Percentiles rank a stretch among this genome's conserved stretches.
phyloP scores from a whole-genome alignment of 2,797 vertebrate species.

The Serranus cabrilla region DNA sequence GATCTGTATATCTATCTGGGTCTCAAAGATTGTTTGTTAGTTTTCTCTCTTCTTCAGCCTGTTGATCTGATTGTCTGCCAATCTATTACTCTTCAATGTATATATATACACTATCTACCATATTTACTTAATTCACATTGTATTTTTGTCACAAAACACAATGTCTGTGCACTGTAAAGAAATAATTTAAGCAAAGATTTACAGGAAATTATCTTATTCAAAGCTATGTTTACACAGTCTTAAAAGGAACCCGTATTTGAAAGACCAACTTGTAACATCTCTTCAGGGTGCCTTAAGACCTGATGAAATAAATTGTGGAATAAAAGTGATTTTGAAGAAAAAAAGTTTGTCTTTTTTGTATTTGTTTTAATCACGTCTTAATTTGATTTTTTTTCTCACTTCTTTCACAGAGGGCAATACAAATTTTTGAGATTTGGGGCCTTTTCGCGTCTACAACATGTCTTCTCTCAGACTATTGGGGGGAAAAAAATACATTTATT shows the following conservation, averaged over 20 bases:
- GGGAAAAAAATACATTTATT: too few relatives aligned
- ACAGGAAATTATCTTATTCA: conserved; percentile 86
- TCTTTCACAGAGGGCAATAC: too few relatives aligned
- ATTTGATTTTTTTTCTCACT: background rate
- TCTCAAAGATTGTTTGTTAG: conserved; percentile 83
- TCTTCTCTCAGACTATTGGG: too few relatives aligned
- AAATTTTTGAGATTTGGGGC: too few relatives aligned
- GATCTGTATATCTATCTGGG: conserved; percentile 83
- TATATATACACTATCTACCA: conserved; percentile 83
- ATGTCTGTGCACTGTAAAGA: conserved; percentile 87
- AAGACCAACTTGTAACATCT: conserved; percentile 84
- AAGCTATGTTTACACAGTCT: conserved; percentile 87
- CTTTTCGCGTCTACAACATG: too few relatives aligned
- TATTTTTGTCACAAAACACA: conserved; percentile 86
- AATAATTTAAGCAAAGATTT: conserved; percentile 87
- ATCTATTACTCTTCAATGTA: conserved; percentile 85
- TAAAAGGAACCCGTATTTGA: conserved; percentile 80
- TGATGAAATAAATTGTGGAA: conserved; percentile 88
- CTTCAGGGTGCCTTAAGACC: conserved; percentile 90
- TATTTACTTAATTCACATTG: conserved; percentile 84
- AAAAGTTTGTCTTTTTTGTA: background rate
- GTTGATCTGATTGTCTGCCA: conserved; percentile 84
- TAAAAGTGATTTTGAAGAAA: conserved; percentile 92
- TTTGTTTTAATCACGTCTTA: background rate
- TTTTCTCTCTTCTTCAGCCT: conserved; percentile 82